Percentiles rank a stretch among this genome's conserved stretches.
Evolutionary conservation across 1,140 invertebrate genomes (phyloP).

Genomic region (Heliconius melpomene): DNA sequence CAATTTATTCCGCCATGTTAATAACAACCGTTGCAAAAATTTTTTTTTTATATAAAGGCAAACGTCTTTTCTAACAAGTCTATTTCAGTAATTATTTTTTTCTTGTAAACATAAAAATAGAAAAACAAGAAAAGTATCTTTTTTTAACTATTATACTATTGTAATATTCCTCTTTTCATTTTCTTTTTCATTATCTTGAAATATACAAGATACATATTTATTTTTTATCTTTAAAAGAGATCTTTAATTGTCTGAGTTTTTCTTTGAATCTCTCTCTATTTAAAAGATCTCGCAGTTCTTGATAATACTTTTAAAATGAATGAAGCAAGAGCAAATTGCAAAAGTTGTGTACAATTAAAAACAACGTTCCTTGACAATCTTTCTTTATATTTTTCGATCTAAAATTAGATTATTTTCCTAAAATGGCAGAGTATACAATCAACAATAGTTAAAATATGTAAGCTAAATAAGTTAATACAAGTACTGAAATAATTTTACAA

Average conservation of each 20-base stretch:
- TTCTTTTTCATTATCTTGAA: not conserved
- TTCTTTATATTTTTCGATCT: not conserved
- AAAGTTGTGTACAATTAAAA: slow-evolving; percentile 28
- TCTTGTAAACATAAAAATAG: no score
- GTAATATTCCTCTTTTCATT: not conserved
- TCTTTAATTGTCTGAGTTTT: slow-evolving; percentile 6
- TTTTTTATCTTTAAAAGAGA: not conserved
- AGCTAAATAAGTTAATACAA: no score
- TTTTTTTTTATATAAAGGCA: no score
- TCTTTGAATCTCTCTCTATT: not conserved
- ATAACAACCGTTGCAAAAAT: no score
- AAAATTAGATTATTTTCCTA: not conserved
- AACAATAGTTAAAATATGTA: no score
- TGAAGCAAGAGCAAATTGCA: slow-evolving; percentile 21
- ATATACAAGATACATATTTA: not conserved
- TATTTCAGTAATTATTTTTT: no score
- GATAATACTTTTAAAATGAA: slow-evolving; percentile 27
- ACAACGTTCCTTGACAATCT: not conserved
- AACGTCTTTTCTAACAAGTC: no score
- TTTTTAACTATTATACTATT: not conserved
- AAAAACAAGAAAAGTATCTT: no score
- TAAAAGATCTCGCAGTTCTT: slow-evolving; percentile 4
- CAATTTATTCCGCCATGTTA: no score
- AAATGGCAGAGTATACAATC: no score
- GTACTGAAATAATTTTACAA: no score